These are phyloP conservation scores for Caenorhabditis afra DNA, from an alignment of 2,888 invertebrate species.

Conservation along the genomic window DNA sequence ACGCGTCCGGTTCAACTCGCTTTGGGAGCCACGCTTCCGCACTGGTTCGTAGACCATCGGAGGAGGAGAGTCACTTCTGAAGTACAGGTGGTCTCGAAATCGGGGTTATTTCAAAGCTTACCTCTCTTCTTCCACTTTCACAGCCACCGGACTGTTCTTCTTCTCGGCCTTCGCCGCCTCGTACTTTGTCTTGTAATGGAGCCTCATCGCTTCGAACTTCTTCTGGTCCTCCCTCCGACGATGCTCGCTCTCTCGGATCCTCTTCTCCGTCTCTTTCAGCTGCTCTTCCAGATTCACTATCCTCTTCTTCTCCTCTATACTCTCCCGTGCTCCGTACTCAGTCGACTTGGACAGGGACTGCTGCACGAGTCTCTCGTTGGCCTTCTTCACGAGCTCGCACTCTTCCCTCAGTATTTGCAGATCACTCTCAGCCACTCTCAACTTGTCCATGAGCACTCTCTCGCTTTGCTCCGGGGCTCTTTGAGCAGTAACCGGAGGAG, in stretches of 20 bases:
- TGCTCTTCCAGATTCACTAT: constrained; percentile 63
- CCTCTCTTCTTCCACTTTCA: constrained; percentile 35
- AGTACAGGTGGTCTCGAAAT: not conserved
- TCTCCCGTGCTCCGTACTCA: constrained; percentile 55
- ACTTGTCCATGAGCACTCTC: constrained; percentile 36
- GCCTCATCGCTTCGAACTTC: constrained; percentile 46
- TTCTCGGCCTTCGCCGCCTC: constrained; percentile 36
- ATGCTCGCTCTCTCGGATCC: constrained; percentile 55
- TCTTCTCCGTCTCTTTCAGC: constrained; percentile 55
- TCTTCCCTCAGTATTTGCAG: constrained; percentile 65
- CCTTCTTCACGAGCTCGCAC: constrained; percentile 69
- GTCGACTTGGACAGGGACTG: constrained; percentile 66
- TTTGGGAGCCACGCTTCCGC: constrained; percentile 34
- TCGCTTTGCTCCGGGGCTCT: constrained; percentile 33
- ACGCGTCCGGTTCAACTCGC: constrained; percentile 21
- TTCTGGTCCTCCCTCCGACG: constrained; percentile 54
- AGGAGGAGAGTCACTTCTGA: constrained; percentile 38
- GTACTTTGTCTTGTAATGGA: constrained; percentile 49
- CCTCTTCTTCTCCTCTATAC: constrained; percentile 68
- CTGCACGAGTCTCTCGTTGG: constrained; percentile 73
- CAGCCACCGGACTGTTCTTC: constrained; percentile 12
- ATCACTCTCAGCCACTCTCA: constrained; percentile 61
- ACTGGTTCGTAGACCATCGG: constrained; percentile 39
- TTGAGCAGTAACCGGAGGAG: not conserved
- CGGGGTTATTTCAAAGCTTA: no score